phyloP scores from a whole-genome alignment of 1,140 invertebrate genomes.

The Ericerus pela region DNA sequence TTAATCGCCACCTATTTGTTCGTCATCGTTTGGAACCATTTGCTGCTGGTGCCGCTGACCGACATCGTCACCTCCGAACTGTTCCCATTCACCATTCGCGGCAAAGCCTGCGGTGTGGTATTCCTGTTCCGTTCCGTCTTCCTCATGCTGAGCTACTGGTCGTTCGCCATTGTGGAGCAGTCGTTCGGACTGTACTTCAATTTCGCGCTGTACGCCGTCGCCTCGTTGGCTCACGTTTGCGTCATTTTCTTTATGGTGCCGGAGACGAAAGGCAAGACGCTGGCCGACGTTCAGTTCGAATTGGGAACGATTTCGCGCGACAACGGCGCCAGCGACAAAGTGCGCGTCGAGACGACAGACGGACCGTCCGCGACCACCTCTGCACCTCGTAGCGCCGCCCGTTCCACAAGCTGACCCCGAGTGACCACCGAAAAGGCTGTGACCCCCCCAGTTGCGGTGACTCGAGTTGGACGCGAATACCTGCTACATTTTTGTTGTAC shows the following conservation, averaged over 20 bases:
- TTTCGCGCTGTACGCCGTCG: constrained; percentile 50
- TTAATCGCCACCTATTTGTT: background rate
- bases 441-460: too few species aligned
- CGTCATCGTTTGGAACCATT: too few species aligned
- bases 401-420: too few species aligned
- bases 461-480: too few species aligned
- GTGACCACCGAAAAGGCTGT: too few species aligned
- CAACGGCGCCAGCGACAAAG: too few species aligned
- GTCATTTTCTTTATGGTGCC: constrained; percentile 51
- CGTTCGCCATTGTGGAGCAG: constrained; percentile 32
- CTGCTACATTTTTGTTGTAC: too few species aligned
- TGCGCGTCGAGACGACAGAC: too few species aligned
- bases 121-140: constrained; percentile 31
- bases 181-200: constrained; percentile 36
- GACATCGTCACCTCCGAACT: constrained; percentile 18
- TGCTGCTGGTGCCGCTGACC: constrained; percentile 15
- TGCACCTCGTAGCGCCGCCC: too few species aligned
- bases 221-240: constrained; percentile 45
- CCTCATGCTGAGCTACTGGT: constrained; percentile 28
- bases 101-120: constrained; percentile 29
- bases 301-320: too few species aligned
- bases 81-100: constrained; percentile 31
- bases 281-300: constrained; percentile 40
- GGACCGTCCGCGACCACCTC: too few species aligned
- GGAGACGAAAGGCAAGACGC: constrained; percentile 66